These are phyloP conservation scores for Tamandua tetradactyla DNA, from an alignment of 2,797 vertebrate species.

Conservation along the genomic window DNA sequence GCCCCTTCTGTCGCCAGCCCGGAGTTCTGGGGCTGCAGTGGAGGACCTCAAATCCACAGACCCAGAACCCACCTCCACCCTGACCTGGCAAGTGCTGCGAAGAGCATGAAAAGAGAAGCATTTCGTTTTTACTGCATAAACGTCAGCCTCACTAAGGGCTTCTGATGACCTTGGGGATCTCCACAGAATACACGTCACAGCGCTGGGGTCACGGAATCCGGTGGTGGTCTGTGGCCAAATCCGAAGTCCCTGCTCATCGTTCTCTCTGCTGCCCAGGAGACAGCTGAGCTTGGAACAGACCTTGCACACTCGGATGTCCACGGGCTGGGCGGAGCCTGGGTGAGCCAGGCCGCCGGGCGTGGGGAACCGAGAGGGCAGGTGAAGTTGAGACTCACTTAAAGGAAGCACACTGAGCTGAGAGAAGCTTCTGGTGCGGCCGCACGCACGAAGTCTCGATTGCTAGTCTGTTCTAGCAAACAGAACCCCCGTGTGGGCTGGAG, in stretches of 20 bases:
- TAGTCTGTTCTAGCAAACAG: too few species aligned
- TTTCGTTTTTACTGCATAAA: too few species aligned
- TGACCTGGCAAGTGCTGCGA: too few species aligned
- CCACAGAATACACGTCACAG: rapidly evolving
- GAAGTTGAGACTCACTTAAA: too few species aligned
- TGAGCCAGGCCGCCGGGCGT: too few species aligned
- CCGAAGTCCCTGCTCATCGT: neutral
- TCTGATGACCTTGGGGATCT: too few species aligned
- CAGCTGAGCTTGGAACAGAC: too few species aligned
- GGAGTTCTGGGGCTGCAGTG: neutral
- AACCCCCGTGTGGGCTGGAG: rapidly evolving
- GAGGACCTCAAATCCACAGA: rapidly evolving
- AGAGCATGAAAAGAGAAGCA: neutral
- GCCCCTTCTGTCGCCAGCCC: neutral
- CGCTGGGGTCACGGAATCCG: rapidly evolving
- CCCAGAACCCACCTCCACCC: neutral
- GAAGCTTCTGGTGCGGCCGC: neutral
- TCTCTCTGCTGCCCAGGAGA: neutral
- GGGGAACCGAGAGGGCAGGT: too few species aligned
- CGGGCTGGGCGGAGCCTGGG: too few species aligned
- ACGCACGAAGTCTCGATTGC: neutral
- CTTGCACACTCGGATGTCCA: neutral
- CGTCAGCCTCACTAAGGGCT: rapidly evolving
- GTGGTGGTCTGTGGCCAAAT: rapidly evolving
- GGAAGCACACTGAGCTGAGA: rapidly evolving